phyloP scores from a whole-genome alignment of 1,140 invertebrate species.

The Anagrus nilaparvatae region DNA sequence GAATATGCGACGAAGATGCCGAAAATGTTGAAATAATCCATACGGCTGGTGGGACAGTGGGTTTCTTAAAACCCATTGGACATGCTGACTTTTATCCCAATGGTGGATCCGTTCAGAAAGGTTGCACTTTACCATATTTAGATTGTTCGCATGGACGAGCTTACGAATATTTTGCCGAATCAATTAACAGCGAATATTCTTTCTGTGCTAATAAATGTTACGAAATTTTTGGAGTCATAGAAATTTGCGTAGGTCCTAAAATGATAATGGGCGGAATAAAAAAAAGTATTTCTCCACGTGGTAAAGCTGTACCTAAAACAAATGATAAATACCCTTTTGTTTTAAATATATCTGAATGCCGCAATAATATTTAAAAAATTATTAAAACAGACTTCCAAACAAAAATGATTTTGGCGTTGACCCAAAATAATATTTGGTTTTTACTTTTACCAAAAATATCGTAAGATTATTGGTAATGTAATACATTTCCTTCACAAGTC shows the following conservation, averaged over 20 bases:
- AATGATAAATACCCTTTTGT: not conserved
- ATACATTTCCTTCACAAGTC: too few relatives aligned
- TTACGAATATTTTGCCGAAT: slow-evolving; percentile 22
- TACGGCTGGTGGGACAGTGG: slow-evolving; percentile 50
- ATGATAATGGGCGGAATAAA: slow-evolving; percentile 9
- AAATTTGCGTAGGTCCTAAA: not conserved
- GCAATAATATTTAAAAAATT: too few relatives aligned
- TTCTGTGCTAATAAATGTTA: slow-evolving; percentile 22
- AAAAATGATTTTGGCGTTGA: too few relatives aligned
- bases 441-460: too few relatives aligned
- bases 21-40: slow-evolving; percentile 61
- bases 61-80: slow-evolving; percentile 40
- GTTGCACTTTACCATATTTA: slow-evolving; percentile 40
- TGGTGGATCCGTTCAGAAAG: slow-evolving; percentile 54
- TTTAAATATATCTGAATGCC: too few relatives aligned
- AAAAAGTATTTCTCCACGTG: not conserved
- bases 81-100: slow-evolving; percentile 53
- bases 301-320: slow-evolving; percentile 10
- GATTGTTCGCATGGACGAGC: slow-evolving; percentile 22
- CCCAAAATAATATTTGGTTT: too few relatives aligned
- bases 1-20: slow-evolving; percentile 53
- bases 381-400: too few relatives aligned
- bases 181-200: slow-evolving; percentile 14
- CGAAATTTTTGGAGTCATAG: not conserved
- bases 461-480: too few relatives aligned